phyloP scores from a whole-genome alignment of 2,797 vertebrate species.

The Synanceia verrucosa region DNA sequence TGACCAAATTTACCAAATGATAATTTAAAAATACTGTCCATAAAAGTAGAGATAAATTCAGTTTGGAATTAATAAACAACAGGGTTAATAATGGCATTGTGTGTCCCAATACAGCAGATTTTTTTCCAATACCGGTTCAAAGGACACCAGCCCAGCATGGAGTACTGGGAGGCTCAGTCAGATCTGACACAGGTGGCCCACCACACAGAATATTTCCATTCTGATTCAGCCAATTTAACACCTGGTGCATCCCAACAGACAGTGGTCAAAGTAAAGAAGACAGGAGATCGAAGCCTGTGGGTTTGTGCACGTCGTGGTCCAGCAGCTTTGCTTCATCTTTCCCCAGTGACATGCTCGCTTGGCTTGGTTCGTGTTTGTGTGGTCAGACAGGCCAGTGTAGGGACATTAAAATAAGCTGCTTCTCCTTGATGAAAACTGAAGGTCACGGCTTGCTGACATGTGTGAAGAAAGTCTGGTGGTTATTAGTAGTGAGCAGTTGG shows the following conservation, averaged over 20 bases:
- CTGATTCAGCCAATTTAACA: constrained; percentile 50
- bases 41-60: constrained; percentile 19
- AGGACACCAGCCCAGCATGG: constrained; percentile 24
- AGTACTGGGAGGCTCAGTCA: constrained; percentile 24
- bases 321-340: constrained; percentile 34
- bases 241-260: constrained; percentile 7
- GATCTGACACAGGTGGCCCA: constrained; percentile 11
- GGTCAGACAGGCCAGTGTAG: constrained; percentile 1
- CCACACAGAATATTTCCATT: constrained; percentile 39
- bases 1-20: constrained; percentile 4
- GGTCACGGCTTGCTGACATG: constrained; percentile 12
- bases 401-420: neutral
- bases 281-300: constrained; percentile 41
- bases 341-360: neutral
- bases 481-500: constrained; percentile 26
- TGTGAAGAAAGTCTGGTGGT: constrained; percentile 3
- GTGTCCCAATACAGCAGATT: constrained; percentile 25
- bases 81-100: constrained; percentile 18
- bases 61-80: constrained; percentile 30
- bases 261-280: constrained; percentile 46
- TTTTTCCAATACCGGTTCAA: constrained; percentile 19
- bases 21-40: constrained; percentile 5
- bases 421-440: constrained; percentile 13
- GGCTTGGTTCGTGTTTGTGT: constrained; percentile 3
- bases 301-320: constrained; percentile 23